A percentile compares a stretch with the other conserved stretches of the same genome.
Evolutionary conservation across 2,113 vertebrate genomes (phyloP).

Genomic region (Pterocles orientalis): DNA sequence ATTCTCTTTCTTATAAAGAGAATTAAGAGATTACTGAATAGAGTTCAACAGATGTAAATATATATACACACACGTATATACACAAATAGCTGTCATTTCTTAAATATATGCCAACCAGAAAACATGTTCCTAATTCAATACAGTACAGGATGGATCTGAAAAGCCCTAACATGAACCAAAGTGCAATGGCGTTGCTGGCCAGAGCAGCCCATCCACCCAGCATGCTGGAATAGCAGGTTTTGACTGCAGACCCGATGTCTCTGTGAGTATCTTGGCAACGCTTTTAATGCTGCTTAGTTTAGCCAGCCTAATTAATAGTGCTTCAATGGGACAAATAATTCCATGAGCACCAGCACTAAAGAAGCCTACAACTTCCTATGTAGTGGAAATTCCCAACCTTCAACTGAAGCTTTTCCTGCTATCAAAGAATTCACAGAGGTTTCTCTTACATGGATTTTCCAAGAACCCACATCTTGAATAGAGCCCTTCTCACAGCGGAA

Average conservation of each 20-base stretch:
- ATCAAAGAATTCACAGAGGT: neutral
- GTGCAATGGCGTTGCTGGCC: neutral
- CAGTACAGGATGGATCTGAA: neutral
- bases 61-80: neutral
- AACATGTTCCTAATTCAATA: neutral
- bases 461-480: neutral
- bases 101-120: neutral
- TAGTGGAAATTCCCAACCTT: neutral
- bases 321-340: slow-evolving; percentile 21
- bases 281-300: neutral
- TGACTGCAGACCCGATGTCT: neutral
- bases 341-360: neutral
- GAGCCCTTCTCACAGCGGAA: neutral
- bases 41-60: neutral
- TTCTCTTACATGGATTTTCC: neutral
- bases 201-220: neutral
- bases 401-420: neutral
- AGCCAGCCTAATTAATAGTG: slow-evolving; percentile 43
- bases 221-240: neutral
- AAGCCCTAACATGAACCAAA: neutral
- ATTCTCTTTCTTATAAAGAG: neutral
- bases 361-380: neutral
- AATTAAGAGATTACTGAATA: neutral
- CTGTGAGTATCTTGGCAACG: slow-evolving; percentile 32
- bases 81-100: neutral